Evolutionary conservation across 2,888 invertebrate species (phyloP).

Genomic region (Andrena flavipes): DNA sequence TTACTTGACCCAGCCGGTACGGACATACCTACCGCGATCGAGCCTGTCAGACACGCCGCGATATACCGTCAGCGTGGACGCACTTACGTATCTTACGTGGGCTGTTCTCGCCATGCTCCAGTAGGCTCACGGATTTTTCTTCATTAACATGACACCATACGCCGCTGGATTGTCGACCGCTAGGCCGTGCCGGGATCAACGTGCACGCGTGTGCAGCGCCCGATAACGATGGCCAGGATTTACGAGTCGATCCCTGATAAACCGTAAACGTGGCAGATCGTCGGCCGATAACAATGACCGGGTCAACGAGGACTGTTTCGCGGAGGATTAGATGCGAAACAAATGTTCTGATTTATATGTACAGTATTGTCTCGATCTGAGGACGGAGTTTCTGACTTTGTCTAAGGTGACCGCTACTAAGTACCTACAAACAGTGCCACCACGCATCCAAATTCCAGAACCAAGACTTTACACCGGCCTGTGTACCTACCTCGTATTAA

Average conservation of each 20-base stretch:
- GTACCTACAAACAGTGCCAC: background rate
- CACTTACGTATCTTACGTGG: constrained; percentile 60
- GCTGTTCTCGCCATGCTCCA: constrained; percentile 74
- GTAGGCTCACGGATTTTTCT: constrained; percentile 74
- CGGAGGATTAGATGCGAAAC: constrained; percentile 10
- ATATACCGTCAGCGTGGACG: constrained; percentile 39
- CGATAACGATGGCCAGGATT: constrained; percentile 60
- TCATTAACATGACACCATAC: constrained; percentile 73
- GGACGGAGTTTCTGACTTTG: no score
- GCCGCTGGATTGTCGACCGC: constrained; percentile 49
- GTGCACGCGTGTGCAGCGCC: constrained; percentile 32
- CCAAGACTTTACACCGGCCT: constrained; percentile 16
- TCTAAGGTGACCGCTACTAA: no score
- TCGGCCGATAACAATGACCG: constrained; percentile 9
- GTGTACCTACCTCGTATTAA: constrained; percentile 46
- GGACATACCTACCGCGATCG: constrained; percentile 37
- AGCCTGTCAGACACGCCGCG: constrained; percentile 38
- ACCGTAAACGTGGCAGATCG: constrained; percentile 32
- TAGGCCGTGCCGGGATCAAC: constrained; percentile 7
- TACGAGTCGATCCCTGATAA: constrained; percentile 48
- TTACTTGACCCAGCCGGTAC: constrained; percentile 50
- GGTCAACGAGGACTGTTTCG: constrained; percentile 15
- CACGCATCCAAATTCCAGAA: background rate
- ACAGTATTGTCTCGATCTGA: no score
- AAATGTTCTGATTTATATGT: constrained; percentile 21